Evolutionary conservation across 2,888 invertebrate genomes (phyloP), one percentile per base, ranked within the genome.

Genomic region (Taphrorychus bicolor): DNA sequence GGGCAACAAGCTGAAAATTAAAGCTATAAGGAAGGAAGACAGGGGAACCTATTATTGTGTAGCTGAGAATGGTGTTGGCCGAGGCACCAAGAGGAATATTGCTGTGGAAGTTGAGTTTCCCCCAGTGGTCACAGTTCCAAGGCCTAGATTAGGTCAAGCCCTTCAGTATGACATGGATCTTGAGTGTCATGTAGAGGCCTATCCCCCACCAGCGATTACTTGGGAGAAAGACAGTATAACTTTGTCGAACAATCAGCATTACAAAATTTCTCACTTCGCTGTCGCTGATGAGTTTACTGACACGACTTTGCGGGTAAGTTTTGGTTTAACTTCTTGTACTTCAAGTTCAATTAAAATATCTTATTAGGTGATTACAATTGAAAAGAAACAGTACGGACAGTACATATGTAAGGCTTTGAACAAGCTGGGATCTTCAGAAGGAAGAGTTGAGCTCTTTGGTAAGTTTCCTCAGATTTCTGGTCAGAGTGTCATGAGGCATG

Each of bases 21-120:
- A 89, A 2, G 82, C 88, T 0, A 91, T 95, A 0, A 89, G 89
- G 72, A 95, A 95, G 79, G 94, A 95, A 77, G 95, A 96, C 80
- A 87, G 95, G 53, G 96, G 96, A 11, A 96, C 95, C 0, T 96
- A 96, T 80, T 96, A 95, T 79, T 96, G 96, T 76, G 94, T 96
- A 0, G 95, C 94, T 4, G 94, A 94, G 77, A 95, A 95, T 75
- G 92, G 92, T 1, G 94, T 95, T 0, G 94, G 94, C 23, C 89
- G 91, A 73, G 95, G 95, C 0, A 91, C 93, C 2, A 84, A 92
- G 22, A 85, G 93, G 72, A 95, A 96, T 76, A 92, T 96, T 72
- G 94, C 94, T 71, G 86, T 96, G 41, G 95, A 96, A 80, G 93
- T 95, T 18, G 95, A 95, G 79, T 95, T 96, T 76, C 87, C 93